Percentiles rank a stretch among this genome's conserved stretches.
Conservation (phyloP, 2,113 vertebrate species). For the Leucopsar rothschildi region DNA sequence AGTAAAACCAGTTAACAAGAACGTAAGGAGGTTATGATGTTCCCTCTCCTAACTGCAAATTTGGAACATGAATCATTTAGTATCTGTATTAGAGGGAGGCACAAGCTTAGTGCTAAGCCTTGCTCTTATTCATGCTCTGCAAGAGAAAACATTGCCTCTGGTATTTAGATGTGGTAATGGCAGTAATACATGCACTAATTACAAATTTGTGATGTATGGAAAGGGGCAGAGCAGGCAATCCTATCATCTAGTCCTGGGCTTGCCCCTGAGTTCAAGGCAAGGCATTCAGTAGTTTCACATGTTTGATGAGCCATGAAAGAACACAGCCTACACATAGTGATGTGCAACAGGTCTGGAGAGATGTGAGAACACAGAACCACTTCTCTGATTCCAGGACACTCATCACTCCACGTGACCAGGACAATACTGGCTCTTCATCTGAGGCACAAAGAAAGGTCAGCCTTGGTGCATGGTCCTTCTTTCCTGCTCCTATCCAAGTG, state of each 20-base stretch:
- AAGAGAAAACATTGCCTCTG: not conserved
- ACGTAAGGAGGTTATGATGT: not conserved
- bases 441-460: not conserved
- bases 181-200: not conserved
- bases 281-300: not conserved
- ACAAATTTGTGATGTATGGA: not conserved
- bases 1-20: slow-evolving; percentile 3
- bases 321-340: accelerated
- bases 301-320: not conserved
- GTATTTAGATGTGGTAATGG: not conserved
- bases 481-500: accelerated
- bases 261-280: not conserved
- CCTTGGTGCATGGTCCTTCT: not conserved
- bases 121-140: not conserved
- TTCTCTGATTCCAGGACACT: not conserved
- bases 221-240: not conserved
- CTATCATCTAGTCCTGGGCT: not conserved
- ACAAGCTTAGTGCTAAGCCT: not conserved
- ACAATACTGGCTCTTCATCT: not conserved
- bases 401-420: not conserved
- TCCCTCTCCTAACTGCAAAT: not conserved
- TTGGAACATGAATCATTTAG: not conserved
- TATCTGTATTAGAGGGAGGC: not conserved
- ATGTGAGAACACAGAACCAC: not conserved
- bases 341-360: not conserved